Evolutionary conservation across 2,797 vertebrate species (phyloP).

Genomic region (Aselliscus stoliczkanus): DNA sequence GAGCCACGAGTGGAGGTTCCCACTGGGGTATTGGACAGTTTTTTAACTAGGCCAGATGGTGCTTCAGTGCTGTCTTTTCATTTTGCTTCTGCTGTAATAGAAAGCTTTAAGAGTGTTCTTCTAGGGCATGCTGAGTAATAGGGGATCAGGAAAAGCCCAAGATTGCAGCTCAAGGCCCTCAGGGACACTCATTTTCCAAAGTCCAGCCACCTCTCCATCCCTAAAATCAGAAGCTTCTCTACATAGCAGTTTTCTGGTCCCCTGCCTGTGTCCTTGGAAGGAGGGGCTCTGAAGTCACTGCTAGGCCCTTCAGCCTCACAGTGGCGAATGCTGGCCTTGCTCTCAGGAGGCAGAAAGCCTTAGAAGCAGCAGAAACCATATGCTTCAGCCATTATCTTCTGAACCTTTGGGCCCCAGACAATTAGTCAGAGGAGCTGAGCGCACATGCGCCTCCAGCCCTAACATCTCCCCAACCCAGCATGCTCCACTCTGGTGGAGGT

Average conservation of each 20-base stretch:
- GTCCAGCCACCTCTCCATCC: neutral
- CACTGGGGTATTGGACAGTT: neutral
- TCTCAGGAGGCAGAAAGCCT: neutral
- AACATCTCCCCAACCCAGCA: neutral
- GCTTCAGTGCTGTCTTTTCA: neutral
- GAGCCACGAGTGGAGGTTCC: neutral
- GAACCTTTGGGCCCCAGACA: slow-evolving; percentile 36
- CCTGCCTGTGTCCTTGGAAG: neutral
- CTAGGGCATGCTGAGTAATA: neutral
- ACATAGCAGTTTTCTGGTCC: rapidly evolving
- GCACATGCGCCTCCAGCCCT: slow-evolving; percentile 21
- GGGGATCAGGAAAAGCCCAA: neutral
- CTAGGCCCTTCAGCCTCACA: neutral
- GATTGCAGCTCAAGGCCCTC: neutral
- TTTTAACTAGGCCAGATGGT: neutral
- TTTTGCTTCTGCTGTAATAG: neutral
- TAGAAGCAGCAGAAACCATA: slow-evolving; percentile 25
- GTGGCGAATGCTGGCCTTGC: neutral
- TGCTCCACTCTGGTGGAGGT: neutral
- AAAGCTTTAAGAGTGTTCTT: neutral
- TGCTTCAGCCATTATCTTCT: slow-evolving; percentile 31
- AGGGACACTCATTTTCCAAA: neutral
- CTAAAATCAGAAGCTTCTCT: neutral
- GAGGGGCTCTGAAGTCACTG: neutral
- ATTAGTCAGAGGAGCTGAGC: slow-evolving; percentile 9